phyloP scores from a whole-genome alignment of 1,140 invertebrate genomes.

The Leptinotarsa undecemlineata region DNA sequence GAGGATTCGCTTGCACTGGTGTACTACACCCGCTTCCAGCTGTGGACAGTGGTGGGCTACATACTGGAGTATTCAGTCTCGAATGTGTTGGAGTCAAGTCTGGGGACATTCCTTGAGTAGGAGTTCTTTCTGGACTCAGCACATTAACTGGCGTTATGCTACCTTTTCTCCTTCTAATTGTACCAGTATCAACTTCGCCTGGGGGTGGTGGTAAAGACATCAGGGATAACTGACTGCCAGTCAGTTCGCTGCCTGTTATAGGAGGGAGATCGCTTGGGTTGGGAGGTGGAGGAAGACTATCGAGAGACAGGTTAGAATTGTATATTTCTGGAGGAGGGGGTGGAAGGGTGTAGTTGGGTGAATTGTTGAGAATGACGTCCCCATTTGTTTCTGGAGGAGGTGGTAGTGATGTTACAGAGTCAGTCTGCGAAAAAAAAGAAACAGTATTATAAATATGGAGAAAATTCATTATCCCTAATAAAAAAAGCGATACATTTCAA shows the following conservation, averaged over 20 bases:
- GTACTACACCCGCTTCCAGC: constrained; percentile 51
- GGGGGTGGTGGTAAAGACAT: constrained; percentile 71
- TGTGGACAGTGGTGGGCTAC: constrained; percentile 57
- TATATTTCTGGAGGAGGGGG: constrained; percentile 71
- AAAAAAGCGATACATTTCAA: too few species aligned
- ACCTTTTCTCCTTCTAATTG: constrained; percentile 54
- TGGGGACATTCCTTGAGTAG: constrained; percentile 53
- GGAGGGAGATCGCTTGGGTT: constrained; percentile 66
- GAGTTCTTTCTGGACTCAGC: constrained; percentile 50
- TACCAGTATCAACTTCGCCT: constrained; percentile 55
- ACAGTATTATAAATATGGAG: too few species aligned
- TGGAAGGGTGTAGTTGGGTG: constrained; percentile 56
- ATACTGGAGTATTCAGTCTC: constrained; percentile 55
- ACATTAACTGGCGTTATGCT: constrained; percentile 49
- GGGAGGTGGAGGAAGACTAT: constrained; percentile 77
- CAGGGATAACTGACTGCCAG: constrained; percentile 68
- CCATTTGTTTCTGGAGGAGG: constrained; percentile 61
- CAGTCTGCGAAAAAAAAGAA: constrained; percentile 52
- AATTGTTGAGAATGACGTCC: constrained; percentile 46
- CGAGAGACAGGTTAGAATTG: constrained; percentile 73
- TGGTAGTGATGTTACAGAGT: constrained; percentile 61
- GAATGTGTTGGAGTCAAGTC: constrained; percentile 55
- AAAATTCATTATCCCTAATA: too few species aligned
- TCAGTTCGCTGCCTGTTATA: constrained; percentile 64
- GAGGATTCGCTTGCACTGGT: constrained; percentile 47